Evolutionary conservation across 2,888 invertebrate species (phyloP), one percentile per base, ranked within the genome.

Genomic region (Apotomis betuletana): DNA sequence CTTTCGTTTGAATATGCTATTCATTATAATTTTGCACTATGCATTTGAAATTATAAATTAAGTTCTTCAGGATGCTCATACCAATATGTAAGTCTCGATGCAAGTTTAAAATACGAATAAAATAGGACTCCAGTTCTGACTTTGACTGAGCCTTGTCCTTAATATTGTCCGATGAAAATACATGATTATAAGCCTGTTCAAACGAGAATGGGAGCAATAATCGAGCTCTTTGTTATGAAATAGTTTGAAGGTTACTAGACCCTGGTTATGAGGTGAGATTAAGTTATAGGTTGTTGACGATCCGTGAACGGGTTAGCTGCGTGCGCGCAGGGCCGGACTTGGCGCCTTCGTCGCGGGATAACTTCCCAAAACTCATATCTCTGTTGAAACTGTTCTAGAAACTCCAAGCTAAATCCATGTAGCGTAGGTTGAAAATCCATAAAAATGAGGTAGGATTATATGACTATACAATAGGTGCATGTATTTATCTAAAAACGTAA

Each of bases 281-380:
- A 88, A 85, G 84, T 84, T 87, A 85, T 87, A 85, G 83, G 81
- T 85, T 80, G 84, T 87, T 86, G 89, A 88, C 87, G 87, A 87
- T 81, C 85, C 81, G 81, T 83, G 83, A 87, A 87, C 85, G 83
- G 83, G 84, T 85, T 86, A 81, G 81, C 79, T 83, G 78, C 79
- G 80, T 77, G 77, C 58, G 72, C 72, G 77, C 85, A 87, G 90
- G 81, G 81, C 73, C 80, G 89, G 76, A 87, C 77, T 87, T 55
- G 55, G 67, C 64, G 59, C 54, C n/a, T 41, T 36, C 46, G n/a
- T 8, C 12, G 15, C 27, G 12, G 9, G 12, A 44, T 52, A n/a
- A 52, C 38, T 51, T 13, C 52, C 5, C 8, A 13, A 8, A 38
- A 52, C 13, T 52, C 38, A 4, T 13, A 10, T 49, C 10, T 61